Evolutionary conservation across 53 echinoderm and acorn worm species (phyloP), one percentile per base, ranked within the genome.

Genomic region (Patiria pectinifera): DNA sequence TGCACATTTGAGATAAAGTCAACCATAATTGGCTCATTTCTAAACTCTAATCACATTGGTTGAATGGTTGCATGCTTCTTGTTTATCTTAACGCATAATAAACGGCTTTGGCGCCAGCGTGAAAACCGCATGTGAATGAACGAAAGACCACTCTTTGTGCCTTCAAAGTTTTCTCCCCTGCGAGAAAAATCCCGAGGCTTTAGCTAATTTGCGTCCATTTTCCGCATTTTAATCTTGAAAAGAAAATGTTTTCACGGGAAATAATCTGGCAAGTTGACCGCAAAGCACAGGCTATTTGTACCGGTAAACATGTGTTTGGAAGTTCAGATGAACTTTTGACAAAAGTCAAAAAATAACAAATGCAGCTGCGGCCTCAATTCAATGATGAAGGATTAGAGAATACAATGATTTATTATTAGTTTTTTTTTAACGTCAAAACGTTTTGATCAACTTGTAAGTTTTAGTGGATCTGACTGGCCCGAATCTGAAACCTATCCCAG

Each of bases 211-310:
- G 78, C 76, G 62, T 26, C 88, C 78, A 88, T 88, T 88, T 88
- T 88, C 88, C 88, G 88, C 88, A 78, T 88, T 88, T 78, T 88
- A 88, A 88, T 88, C 88, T 59, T 77, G 77, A 88, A 88, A 62
- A 77, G 88, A 77, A 78, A 76, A 61, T 88, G 60, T 78, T 88
- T 88, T 88, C 61, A 48, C 44, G 45, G n/a, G 76, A 62, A 60
- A 88, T 78, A 88, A 78, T 60, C 88, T n/a, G 11, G 26, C 61
- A 59, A 88, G 77, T 76, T 88, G 88, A 88, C 88, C 88, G 88
- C 88, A 62, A 78, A 62, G 87, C 63, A 43, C 26, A 74, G 71
- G n/a, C 16, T 46, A 14, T 15, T 85, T 35, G 79, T 78, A 24
- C 24, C 58, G 6, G 24, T 82, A 82, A 82, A 82, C 53, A 53